phyloP scores from a whole-genome alignment of 2,113 vertebrate species.

The Actinemys pallida region DNA sequence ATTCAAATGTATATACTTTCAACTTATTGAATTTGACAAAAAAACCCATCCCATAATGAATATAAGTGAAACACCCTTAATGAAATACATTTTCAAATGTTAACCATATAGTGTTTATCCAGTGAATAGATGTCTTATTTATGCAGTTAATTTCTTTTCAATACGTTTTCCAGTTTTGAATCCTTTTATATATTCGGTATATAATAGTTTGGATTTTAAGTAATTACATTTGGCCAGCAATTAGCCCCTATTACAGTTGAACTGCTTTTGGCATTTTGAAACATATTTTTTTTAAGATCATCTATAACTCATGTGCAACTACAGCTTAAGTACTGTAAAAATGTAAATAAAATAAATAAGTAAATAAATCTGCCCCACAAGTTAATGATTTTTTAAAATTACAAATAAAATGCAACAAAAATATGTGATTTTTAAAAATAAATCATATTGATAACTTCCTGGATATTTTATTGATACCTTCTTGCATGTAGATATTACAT shows the following conservation, averaged over 20 bases:
- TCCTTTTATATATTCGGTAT: neutral
- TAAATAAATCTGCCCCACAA: neutral
- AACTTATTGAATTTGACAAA: neutral
- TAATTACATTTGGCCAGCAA: neutral
- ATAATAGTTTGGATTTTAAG: neutral
- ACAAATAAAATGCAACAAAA: neutral
- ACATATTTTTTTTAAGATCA: neutral
- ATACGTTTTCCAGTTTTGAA: no score
- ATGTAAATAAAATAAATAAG: neutral
- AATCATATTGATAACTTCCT: neutral
- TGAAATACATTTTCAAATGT: neutral
- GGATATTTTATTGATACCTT: neutral
- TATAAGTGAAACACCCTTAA: neutral
- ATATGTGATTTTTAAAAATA: neutral
- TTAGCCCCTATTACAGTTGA: neutral
- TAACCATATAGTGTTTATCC: neutral
- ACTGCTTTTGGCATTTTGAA: neutral
- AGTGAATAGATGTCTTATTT: accelerated
- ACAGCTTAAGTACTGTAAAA: neutral
- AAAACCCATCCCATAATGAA: no score
- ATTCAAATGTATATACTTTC: neutral
- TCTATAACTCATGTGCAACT: neutral
- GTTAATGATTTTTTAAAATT: neutral
- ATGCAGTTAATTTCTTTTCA: neutral
- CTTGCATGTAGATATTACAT: neutral